A percentile compares a stretch with the other conserved stretches of the same genome.
These are phyloP conservation scores for Drosophila eugracilis DNA, from an alignment of 1,140 invertebrate species.

Conservation along the genomic window DNA sequence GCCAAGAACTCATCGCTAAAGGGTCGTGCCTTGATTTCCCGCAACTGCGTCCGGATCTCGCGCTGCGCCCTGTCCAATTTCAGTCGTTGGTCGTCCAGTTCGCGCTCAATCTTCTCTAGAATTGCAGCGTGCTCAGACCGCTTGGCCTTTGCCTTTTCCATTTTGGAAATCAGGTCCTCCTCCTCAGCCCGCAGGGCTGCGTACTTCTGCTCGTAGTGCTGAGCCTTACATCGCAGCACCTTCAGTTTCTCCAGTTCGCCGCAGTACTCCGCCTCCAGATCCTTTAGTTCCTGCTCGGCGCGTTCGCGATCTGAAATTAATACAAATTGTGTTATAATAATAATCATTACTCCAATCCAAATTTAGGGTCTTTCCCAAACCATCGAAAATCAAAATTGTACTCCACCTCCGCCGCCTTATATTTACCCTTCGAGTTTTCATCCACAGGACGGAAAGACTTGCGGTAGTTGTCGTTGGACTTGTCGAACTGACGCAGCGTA, in stretches of 20 bases:
- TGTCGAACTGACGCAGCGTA: conserved; percentile 88
- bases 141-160: conserved; percentile 40
- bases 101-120: conserved; percentile 62
- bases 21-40: conserved; percentile 56
- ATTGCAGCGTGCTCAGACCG: conserved; percentile 59
- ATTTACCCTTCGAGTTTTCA: conserved; percentile 50
- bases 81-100: conserved; percentile 69
- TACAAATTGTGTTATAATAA: too few relatives aligned
- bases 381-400: too few relatives aligned
- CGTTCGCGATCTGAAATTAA: conserved; percentile 46
- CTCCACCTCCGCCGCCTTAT: background rate
- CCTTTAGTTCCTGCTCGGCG: conserved; percentile 52
- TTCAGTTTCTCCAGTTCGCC: conserved; percentile 60
- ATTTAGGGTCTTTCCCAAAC: too few relatives aligned
- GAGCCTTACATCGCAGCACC: conserved; percentile 64
- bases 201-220: conserved; percentile 49
- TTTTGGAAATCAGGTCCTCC: conserved; percentile 32
- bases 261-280: conserved; percentile 52
- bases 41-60: conserved; percentile 67
- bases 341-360: too few relatives aligned
- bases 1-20: conserved; percentile 76
- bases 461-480: conserved; percentile 87
- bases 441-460: conserved; percentile 84
- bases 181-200: conserved; percentile 41
- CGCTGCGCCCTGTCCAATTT: conserved; percentile 77